Evolutionary conservation across 2,888 invertebrate genomes (phyloP), one percentile per base, ranked within the genome.

Genomic region (Lissonota sp.): DNA sequence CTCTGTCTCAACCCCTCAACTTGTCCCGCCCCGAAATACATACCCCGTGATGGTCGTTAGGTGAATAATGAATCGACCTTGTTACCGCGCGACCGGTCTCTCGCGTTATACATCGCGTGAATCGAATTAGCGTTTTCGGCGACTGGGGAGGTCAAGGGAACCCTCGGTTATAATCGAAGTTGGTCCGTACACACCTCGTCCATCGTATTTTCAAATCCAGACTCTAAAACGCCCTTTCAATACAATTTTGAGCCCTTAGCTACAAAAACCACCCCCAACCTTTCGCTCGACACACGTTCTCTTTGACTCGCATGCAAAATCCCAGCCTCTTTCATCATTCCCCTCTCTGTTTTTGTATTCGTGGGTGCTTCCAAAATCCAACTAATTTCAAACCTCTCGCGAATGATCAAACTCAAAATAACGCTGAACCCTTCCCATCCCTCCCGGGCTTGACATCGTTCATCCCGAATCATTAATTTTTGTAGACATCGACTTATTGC

Each of bases 51-150:
- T 74, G 73, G 75, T 80, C 84, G 77, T 82, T 85, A 80, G 62
- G 73, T 81, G 84, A 87, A 86, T 86, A 86, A 85, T 81, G 77
- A 86, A 87, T 87, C 84, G 80, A 82, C 51, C 84, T 83, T 83
- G 84, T 87, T 86, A 85, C 83, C 85, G 79, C 84, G 83, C 75
- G 67, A 62, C 66, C 80, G 71, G 79, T 53, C 16, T 12, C 16
- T 42, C 53, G 71, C 26, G 49, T 49, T 44, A 16, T 39, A 77
- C 70, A 46, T 81, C 77, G 63, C 26, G 73, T 84, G 79, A 77
- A 86, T 81, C 84, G 83, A 86, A 88, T 87, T 87, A 83, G 83
- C 85, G 64, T 83, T 81, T 14, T 53, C 39, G 40, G 26, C 26
- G 10, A 26, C 4, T 12, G 14, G 60, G 37, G 44, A 42, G 64